phyloP scores from a whole-genome alignment of 2,113 vertebrate genomes.

The Candoia aspera region DNA sequence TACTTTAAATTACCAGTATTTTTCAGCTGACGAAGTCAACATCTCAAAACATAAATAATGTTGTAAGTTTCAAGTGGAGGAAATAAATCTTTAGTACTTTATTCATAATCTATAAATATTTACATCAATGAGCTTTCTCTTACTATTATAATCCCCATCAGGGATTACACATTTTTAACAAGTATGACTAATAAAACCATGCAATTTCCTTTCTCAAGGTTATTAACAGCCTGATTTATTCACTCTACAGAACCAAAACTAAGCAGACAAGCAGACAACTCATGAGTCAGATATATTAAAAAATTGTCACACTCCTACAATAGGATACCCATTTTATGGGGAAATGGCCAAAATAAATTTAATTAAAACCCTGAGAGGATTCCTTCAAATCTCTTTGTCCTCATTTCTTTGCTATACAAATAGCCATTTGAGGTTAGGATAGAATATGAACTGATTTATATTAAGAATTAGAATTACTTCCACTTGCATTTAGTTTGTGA shows the following conservation, averaged over 20 bases:
- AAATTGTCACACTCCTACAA: constrained; percentile 27
- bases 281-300: constrained; percentile 38
- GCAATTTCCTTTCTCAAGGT: constrained; percentile 26
- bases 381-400: constrained; percentile 15
- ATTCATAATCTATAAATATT: constrained; percentile 70
- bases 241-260: constrained; percentile 34
- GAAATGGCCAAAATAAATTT: not conserved
- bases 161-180: constrained; percentile 48
- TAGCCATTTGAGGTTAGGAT: not conserved
- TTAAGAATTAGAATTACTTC: not conserved
- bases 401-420: not conserved
- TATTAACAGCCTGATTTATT: constrained; percentile 14
- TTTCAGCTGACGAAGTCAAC: constrained; percentile 48
- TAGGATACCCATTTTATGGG: constrained; percentile 1
- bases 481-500: not conserved
- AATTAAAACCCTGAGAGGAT: not conserved
- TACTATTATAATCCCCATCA: constrained; percentile 50
- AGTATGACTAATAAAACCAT: constrained; percentile 53
- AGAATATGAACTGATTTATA: not conserved
- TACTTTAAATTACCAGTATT: constrained; percentile 29
- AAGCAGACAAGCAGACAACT: constrained; percentile 20
- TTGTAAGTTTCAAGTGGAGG: constrained; percentile 57
- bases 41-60: constrained; percentile 55
- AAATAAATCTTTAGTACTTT: constrained; percentile 70
- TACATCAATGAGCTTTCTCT: constrained; percentile 53